A percentile compares a stretch with the other conserved stretches of the same genome.
Conservation (phyloP, 2,888 invertebrate species). For the Arrhopalites spinosus region DNA sequence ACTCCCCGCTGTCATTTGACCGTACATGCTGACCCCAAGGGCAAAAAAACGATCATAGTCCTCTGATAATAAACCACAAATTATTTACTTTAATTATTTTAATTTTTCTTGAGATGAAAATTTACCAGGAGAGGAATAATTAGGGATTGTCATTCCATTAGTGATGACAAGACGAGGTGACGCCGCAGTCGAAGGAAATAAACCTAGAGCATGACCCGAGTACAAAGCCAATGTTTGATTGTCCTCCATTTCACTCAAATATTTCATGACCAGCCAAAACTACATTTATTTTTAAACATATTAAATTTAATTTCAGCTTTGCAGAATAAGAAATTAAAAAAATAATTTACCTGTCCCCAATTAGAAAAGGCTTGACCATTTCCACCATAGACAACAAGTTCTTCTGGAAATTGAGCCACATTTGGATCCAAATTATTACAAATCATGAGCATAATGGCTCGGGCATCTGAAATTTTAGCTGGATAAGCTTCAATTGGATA, state of each 20-base stretch:
- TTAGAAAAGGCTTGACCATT: constrained; percentile 70
- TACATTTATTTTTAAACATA: constrained; percentile 56
- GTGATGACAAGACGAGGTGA: constrained; percentile 66
- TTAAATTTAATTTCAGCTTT: neutral
- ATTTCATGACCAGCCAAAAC: constrained; percentile 66
- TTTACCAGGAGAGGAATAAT: constrained; percentile 64
- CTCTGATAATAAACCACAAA: too few relatives aligned
- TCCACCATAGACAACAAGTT: constrained; percentile 67
- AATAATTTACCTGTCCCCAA: constrained; percentile 64
- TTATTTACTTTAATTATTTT: too few relatives aligned
- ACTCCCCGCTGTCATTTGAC: constrained; percentile 70
- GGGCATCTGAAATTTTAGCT: constrained; percentile 60
- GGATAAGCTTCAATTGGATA: constrained; percentile 64
- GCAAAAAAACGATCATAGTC: constrained; percentile 67
- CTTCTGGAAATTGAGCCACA: constrained; percentile 69
- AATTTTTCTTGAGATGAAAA: too few relatives aligned
- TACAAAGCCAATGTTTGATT: constrained; percentile 67
- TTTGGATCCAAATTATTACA: constrained; percentile 67
- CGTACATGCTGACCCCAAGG: constrained; percentile 60
- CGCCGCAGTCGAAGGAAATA: constrained; percentile 64
- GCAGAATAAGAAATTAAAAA: neutral
- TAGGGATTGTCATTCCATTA: constrained; percentile 70
- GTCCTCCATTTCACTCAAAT: constrained; percentile 63
- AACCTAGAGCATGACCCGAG: constrained; percentile 68
- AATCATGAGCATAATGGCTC: constrained; percentile 68